Percentiles rank a stretch among this genome's conserved stretches.
These are phyloP conservation scores for Rhegmatorhina hoffmannsi DNA, from an alignment of 2,113 vertebrate species.

Conservation along the genomic window DNA sequence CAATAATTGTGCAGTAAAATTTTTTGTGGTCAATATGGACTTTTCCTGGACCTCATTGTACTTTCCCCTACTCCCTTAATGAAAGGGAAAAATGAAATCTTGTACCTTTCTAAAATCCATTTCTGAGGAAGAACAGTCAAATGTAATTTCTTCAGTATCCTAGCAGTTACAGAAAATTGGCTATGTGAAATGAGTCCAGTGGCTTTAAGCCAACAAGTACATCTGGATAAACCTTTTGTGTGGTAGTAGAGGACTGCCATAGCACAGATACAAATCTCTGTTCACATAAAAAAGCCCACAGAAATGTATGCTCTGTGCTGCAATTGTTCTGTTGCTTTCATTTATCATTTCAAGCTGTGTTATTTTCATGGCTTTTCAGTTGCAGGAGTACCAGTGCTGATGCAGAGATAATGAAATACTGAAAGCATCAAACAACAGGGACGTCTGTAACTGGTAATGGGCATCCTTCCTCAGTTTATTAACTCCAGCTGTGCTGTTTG, in stretches of 20 bases:
- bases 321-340: slow-evolving; percentile 69
- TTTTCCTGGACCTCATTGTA: neutral
- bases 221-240: slow-evolving; percentile 1
- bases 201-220: neutral
- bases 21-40: neutral
- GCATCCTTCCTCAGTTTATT: slow-evolving; percentile 78
- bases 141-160: neutral
- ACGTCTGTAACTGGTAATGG: slow-evolving; percentile 76
- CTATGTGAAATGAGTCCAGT: neutral
- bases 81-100: neutral
- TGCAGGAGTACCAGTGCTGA: slow-evolving; percentile 70
- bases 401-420: slow-evolving; percentile 82
- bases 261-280: slow-evolving; percentile 43
- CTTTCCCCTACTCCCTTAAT: neutral
- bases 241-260: neutral
- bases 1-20: neutral
- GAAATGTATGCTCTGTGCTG: slow-evolving; percentile 53
- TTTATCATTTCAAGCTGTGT: slow-evolving; percentile 81
- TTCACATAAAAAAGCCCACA: slow-evolving; percentile 16
- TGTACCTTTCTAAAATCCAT: neutral
- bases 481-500: slow-evolving; percentile 79
- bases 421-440: slow-evolving; percentile 74
- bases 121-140: neutral
- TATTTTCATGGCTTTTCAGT: slow-evolving; percentile 80
- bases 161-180: neutral